Evolutionary conservation across 2,113 vertebrate species (phyloP).

Genomic region (Microcebus lehilahytsara): DNA sequence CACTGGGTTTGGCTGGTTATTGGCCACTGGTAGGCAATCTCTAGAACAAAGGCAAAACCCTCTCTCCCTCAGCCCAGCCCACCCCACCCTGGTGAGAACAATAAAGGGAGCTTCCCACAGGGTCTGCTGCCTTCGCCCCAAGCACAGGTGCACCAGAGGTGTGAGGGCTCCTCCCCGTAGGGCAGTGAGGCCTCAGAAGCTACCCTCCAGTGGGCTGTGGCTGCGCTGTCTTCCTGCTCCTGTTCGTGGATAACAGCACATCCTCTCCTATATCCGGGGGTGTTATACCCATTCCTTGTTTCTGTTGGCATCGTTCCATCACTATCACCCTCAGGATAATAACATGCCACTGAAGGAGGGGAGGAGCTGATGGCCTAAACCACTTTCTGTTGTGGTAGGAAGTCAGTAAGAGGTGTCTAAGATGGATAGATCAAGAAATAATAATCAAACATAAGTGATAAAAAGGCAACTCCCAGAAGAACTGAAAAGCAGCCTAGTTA

Average conservation of each 20-base stretch:
- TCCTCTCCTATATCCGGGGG: not conserved
- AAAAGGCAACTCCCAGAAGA: not conserved
- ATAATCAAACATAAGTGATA: not conserved
- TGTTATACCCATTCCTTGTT: not conserved
- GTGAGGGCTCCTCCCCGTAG: not conserved
- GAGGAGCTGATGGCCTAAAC: not conserved
- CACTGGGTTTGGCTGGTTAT: not conserved
- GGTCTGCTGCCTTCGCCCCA: not conserved
- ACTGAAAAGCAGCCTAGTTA: not conserved
- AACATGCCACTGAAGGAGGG: not conserved
- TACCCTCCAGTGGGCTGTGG: not conserved
- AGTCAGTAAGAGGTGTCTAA: not conserved
- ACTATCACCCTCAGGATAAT: not conserved
- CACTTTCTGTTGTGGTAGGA: not conserved
- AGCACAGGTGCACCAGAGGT: not conserved
- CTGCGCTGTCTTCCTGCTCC: not conserved
- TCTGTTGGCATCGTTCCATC: not conserved
- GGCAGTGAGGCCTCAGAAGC: not conserved
- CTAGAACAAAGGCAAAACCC: not conserved
- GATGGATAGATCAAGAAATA: not conserved
- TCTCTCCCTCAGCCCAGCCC: not conserved
- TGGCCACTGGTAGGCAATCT: not conserved
- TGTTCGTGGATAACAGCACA: not conserved
- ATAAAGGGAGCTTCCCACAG: not conserved
- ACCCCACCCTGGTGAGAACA: not conserved